Percentiles rank a stretch among this genome's conserved stretches.
Conservation (phyloP, 2,113 vertebrate species). For the Tichodroma muraria region DNA sequence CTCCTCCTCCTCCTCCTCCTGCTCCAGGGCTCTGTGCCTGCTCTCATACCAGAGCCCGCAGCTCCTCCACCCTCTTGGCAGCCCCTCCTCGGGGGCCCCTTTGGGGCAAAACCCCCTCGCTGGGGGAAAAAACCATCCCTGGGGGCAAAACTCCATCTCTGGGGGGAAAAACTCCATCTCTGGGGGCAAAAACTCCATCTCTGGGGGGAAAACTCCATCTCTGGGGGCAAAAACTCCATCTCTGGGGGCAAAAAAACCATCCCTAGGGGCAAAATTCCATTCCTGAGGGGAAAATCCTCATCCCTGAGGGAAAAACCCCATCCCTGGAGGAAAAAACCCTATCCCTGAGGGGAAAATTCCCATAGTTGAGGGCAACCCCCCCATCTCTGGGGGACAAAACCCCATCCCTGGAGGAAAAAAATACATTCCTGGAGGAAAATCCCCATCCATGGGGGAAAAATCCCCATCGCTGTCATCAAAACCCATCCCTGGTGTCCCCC, state of each 20-base stretch:
- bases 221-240: fast-evolving
- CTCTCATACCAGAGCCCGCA: background rate
- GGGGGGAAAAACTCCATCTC: fast-evolving
- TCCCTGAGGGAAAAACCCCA: too few species aligned
- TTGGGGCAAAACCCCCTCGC: background rate
- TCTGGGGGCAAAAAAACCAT: background rate
- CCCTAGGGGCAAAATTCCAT: background rate
- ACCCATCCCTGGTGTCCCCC: background rate
- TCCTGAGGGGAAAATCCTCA: background rate
- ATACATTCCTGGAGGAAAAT: background rate
- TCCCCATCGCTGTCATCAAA: background rate
- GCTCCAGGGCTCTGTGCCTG: conserved; percentile 50
- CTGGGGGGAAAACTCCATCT: background rate
- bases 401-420: fast-evolving
- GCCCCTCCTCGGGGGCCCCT: background rate
- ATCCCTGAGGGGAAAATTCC: background rate
- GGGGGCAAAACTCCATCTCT: fast-evolving
- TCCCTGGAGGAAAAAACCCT: fast-evolving
- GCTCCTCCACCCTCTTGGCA: background rate
- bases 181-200: background rate
- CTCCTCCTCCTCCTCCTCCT: background rate
- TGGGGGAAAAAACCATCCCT: background rate
- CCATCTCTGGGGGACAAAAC: fast-evolving
- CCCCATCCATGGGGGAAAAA: background rate
- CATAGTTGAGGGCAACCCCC: too few species aligned